phyloP scores from a whole-genome alignment of 2,888 invertebrate genomes.

The Ptilodon capucinus region DNA sequence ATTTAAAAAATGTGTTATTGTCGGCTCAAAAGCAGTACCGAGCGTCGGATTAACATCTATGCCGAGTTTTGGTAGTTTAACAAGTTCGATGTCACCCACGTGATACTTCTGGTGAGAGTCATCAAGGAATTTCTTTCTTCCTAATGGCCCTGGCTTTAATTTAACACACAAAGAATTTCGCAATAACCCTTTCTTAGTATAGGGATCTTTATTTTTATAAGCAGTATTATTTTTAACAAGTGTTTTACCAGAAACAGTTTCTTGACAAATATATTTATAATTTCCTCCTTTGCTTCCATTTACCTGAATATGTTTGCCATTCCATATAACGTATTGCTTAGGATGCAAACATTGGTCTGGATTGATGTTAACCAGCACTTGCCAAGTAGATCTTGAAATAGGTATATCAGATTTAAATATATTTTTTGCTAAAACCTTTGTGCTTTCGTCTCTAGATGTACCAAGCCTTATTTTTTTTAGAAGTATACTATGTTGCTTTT shows the following conservation, averaged over 20 bases:
- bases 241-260: conserved; percentile 41
- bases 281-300: conserved; percentile 69
- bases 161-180: conserved; percentile 59
- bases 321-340: conserved; percentile 63
- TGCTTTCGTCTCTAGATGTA: conserved; percentile 50
- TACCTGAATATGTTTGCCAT: conserved; percentile 59
- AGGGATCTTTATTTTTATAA: conserved; percentile 21
- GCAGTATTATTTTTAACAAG: conserved; percentile 22
- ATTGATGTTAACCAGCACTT: conserved; percentile 72
- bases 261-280: conserved; percentile 55
- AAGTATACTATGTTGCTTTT: conserved; percentile 57
- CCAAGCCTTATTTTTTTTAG: conserved; percentile 64
- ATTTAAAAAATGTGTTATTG: conserved; percentile 66
- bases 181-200: conserved; percentile 50
- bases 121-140: conserved; percentile 71
- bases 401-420: conserved; percentile 56
- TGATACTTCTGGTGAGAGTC: conserved; percentile 66
- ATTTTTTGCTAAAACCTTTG: conserved; percentile 56
- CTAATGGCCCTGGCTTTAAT: conserved; percentile 83
- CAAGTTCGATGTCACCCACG: conserved; percentile 69
- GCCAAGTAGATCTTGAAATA: conserved; percentile 64
- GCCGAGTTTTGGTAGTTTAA: conserved; percentile 74
- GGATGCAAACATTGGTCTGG: conserved; percentile 49
- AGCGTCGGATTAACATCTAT: conserved; percentile 74
- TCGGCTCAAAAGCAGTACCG: conserved; percentile 69